Evolutionary conservation across 2,888 invertebrate species (phyloP).

Genomic region (Alcis repandata): DNA sequence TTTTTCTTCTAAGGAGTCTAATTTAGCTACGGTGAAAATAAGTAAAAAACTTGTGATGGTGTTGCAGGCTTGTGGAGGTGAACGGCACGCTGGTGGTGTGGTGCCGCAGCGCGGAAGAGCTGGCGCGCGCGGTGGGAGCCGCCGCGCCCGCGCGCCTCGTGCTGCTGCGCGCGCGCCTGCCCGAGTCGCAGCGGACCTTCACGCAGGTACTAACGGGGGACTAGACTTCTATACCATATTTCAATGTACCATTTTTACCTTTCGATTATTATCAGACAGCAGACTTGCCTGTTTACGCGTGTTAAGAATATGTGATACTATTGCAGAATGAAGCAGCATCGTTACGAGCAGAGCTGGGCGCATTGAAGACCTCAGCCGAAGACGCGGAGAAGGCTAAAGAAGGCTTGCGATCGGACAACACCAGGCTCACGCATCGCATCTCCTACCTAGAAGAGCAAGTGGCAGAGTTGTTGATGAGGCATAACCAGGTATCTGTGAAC

Average conservation of each 20-base stretch:
- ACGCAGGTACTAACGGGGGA: constrained; percentile 69
- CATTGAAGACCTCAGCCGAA: constrained; percentile 87
- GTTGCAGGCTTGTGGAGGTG: constrained; percentile 90
- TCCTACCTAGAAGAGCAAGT: constrained; percentile 96
- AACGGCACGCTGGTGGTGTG: constrained; percentile 92
- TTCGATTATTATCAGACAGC: not conserved
- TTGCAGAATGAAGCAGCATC: constrained; percentile 82
- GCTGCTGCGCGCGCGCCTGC: constrained; percentile 77
- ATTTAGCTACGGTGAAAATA: no score
- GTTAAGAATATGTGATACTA: not conserved
- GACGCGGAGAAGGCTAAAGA: constrained; percentile 89
- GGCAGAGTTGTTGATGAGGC: constrained; percentile 85
- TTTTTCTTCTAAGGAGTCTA: no score
- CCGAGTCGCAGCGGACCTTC: constrained; percentile 69
- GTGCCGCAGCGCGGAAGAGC: constrained; percentile 90
- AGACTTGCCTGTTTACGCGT: not conserved
- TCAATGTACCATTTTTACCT: not conserved
- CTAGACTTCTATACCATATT: no score
- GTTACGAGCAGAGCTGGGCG: constrained; percentile 86
- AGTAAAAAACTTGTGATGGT: no score
- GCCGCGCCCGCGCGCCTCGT: constrained; percentile 89
- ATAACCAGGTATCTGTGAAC: constrained; percentile 64
- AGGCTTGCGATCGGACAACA: constrained; percentile 91
- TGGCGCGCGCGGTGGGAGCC: constrained; percentile 88
- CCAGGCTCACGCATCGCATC: constrained; percentile 94